Base-by-base conservation (phyloP, 1,140 invertebrate species). In the Aphaenogaster ashmeadi region DNA sequence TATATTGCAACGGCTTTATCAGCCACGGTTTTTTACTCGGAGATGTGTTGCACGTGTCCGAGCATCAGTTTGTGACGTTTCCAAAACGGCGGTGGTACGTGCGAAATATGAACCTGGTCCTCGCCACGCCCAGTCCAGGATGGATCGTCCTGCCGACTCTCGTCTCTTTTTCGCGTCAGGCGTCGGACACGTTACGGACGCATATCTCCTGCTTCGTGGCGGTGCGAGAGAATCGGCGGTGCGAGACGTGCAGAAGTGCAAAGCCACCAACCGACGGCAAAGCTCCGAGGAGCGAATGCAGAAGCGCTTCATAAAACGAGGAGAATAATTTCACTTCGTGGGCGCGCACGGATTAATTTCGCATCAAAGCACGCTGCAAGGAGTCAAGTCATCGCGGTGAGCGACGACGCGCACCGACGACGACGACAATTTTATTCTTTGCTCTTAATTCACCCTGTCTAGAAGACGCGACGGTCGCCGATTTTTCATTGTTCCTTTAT, bases 281-380 rank as follows among this genome's bases (percentile, higher is more conserved):
- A 67, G 62, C 64, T 18, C 36, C 33, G 62, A 60, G 33, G 69
- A 80, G 33, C 74, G 58, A 47, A 44, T 60, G 47, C 54, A 71
- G 67, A 41, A 62, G 69, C 50, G 71, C 41, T 74, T 38, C 15
- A 44, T 86, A 44, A 89, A 89, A 86, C 74, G 33, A n/a, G 50
- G 52, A 47, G 80, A 88, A 88, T 86, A 89, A 89, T 89, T 89
- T 74, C 47, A 38, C 69, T 50, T 60, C 18, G 38, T 38, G 52
- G 52, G 36, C 66, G 50, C 41, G n/a, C 69, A 18, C 6, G 13
- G 18, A 44, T 60, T 84, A 83, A 83, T 74, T 75, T 75, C 41
- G 21, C 66, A 54, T 71, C 9, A 71, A 52, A 81, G 50, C 33
- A 15, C 21, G 27, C 44, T 21, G 56, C 44, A 2, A 38, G 41